Percentiles rank a stretch among this genome's conserved stretches.
Conservation (phyloP, 2,888 invertebrate species). For the Coelinius sp. region DNA sequence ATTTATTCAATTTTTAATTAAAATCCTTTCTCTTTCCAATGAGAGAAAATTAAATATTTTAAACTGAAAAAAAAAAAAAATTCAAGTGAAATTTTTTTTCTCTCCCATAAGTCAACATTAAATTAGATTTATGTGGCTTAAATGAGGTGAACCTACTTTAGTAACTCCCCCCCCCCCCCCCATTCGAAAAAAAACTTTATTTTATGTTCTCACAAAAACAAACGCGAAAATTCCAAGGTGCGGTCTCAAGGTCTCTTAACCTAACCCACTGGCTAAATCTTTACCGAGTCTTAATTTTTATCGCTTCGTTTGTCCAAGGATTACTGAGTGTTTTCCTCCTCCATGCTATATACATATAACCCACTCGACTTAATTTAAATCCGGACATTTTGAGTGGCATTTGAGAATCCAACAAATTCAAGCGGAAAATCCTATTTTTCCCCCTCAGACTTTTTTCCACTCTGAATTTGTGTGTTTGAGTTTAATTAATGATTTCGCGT, state of each 20-base stretch:
- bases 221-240: constrained; percentile 2
- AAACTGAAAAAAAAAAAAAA: too few species aligned
- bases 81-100: not conserved
- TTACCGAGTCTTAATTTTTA: constrained; percentile 16
- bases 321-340: constrained; percentile 1
- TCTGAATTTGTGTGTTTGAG: not conserved
- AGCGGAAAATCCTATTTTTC: not conserved
- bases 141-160: not conserved
- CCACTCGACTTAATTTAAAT: constrained; percentile 7
- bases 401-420: not conserved
- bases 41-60: too few species aligned
- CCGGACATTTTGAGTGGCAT: constrained; percentile 1
- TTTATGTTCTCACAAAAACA: not conserved
- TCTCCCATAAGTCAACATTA: too few species aligned
- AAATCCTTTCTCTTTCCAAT: too few species aligned
- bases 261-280: constrained; percentile 14
- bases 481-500: constrained; percentile 31
- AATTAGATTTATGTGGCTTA: not conserved
- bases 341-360: not conserved
- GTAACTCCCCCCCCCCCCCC: not conserved
- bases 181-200: not conserved
- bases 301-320: constrained; percentile 25
- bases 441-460: not conserved
- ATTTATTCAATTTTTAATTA: too few species aligned
- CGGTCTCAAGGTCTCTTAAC: constrained; percentile 8